Base-by-base conservation (phyloP, 2,113 vertebrate species). In the Paracanthobrama guichenoti region DNA sequence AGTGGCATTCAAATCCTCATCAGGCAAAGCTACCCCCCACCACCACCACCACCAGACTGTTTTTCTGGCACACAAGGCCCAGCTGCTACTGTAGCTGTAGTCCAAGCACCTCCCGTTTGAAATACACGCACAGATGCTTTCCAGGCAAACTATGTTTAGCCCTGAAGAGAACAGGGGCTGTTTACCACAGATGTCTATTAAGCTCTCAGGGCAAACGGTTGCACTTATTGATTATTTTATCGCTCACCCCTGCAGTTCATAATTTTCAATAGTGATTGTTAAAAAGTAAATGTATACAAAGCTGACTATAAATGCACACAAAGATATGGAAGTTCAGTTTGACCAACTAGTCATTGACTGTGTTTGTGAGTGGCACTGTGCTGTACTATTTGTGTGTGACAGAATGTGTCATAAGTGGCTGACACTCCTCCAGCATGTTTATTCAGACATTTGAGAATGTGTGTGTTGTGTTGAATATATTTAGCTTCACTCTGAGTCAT, bases 81-180 rank as follows among this genome's bases (percentile, higher is more conserved):
- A 66, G 79, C 87, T 75, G 74, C 79, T 74, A 3, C 6, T 75
- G 44, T 71, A 66, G 46, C 66, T n/a, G 72, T 82, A 66, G 14
- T 39, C 35, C 53, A 67, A 55, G 78, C 73, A 73, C 75, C 79
- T 81, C 44, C 50, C 46, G 22, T 78, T 81, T 57, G 79, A 86
- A 86, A 79, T 28, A 22, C 62, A 79, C 5, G 10, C 77, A 60
- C 84, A 81, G 44, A 82, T 79, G 77, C 55, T 79, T 84, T 75
- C 77, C 76, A 79, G 85, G 62, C 81, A 81, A 86, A 86, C 88
- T 92, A 92, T 90, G 90, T 90, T 90, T 91, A 89, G 90, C 85
- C 79, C 2, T 4, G 46, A 39, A 79, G 2, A 72, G 46, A 14
- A 20, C 64, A 24, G 26, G 64, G 79, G 1, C 31, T 53, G 2